Base-by-base conservation (phyloP, 2,113 vertebrate species). In the Acinonyx jubatus region DNA sequence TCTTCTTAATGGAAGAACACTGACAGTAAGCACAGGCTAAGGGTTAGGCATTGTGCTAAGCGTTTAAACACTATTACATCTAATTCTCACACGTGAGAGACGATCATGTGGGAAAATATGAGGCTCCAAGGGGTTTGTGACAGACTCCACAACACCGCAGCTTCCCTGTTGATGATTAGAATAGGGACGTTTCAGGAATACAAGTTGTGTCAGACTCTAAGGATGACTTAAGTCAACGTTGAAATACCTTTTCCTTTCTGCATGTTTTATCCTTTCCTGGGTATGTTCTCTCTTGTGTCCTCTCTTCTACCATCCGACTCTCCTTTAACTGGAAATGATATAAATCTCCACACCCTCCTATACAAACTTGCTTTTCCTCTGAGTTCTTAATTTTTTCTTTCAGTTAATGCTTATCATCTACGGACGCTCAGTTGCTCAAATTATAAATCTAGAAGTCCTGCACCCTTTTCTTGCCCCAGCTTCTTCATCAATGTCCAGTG, bases 1-100 rank as follows among this genome's bases (percentile, higher is more conserved):
- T 50, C 80, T 41, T 38, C 9, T 57, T 73, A 88, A 29, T 84
- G 16, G 15, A 85, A 89, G 52, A 50, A 4, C 13, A 45, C n/a
- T 86, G 85, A 31, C 73, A 52, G 66, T 63, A 66, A 33, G 65
- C 52, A 61, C 23, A 25, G 73, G 23, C 50, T 74, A 23, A 94
- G 65, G 21, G 5, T 89, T 89, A 48, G n/a, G 7, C 21, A 38
- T 29, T 55, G 23, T 96, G 38, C 41, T 69, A 78, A 86, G 81
- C 87, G 33, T 89, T 94, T 65, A 80, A 80, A 80, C 14, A 73
- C 21, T 83, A 25, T 91, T 16, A 55, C 45, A 48, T 90, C 80
- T 93, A 91, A 93, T 84, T 92, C 52, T 97, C 41, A 94, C 25
- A 91, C 50, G 8, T 52, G 50, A 92, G 68, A 82, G 33, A 50